Evolutionary conservation across 2,888 invertebrate genomes (phyloP), one percentile per base, ranked within the genome.

Genomic region (Uloborus plumipes): DNA sequence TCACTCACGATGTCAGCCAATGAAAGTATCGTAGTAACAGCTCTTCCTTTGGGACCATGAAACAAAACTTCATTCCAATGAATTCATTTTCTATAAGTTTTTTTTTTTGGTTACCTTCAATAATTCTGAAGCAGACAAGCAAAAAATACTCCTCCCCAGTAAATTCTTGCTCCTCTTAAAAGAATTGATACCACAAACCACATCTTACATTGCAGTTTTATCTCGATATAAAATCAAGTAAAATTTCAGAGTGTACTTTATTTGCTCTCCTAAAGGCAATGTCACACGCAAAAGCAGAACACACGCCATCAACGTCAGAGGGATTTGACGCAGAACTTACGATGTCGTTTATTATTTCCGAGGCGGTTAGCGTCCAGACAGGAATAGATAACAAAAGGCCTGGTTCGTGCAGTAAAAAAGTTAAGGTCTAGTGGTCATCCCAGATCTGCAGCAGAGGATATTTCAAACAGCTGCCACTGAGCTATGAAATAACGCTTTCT

Each of bases 301-400:
- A 58, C 39, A 61, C 49, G 71, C 31, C 73, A 72, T 72, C 61
- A 70, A 62, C 61, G 72, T 65, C 73, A 53, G 65, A 65, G 47
- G 53, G 55, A 55, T 20, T 50, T 73, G 73, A 73, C 73, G 73
- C 47, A 73, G 20, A 22, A 31, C 64, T 73, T 65, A 73, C 62
- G 73, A 62, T 62, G 62, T 55, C 69, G 53, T 53, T 53, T 14
- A 53, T 22, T 61, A 26, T 49, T 47, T 67, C 61, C 55, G 58
- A 51, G 53, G 51, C 50, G 47, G 76, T 69, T 76, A 76, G 61
- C 67, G 62, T 76, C 69, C 76, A 62, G 51, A 76, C 67, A 62
- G 51, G 53, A 39, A 55, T 22, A 69, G 62, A 53, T 51, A 16
- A 61, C 31, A 31, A 26, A 62, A 73, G 64, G 51, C 49, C 15